phyloP scores from a whole-genome alignment of 2,888 invertebrate genomes.

The Habrosyne pyritoides region DNA sequence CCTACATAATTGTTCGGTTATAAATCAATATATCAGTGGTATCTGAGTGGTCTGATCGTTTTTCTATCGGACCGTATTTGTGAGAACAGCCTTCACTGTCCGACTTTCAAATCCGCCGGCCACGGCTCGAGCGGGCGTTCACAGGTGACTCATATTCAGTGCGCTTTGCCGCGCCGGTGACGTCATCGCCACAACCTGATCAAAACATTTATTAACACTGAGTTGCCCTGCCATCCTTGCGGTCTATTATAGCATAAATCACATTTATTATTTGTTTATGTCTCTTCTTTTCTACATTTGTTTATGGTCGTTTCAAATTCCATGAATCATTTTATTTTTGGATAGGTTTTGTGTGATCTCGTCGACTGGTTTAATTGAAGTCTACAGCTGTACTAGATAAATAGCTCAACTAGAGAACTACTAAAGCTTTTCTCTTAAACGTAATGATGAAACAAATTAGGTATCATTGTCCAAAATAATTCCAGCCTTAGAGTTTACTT shows the following conservation, averaged over 20 bases:
- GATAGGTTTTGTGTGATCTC: neutral
- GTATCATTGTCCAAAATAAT: too few species aligned
- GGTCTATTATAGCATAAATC: slow-evolving; percentile 35
- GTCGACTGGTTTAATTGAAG: neutral
- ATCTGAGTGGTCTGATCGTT: neutral
- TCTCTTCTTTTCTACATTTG: too few species aligned
- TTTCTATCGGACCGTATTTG: slow-evolving; percentile 9
- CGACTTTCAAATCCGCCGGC: slow-evolving; percentile 33
- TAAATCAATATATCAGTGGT: slow-evolving; percentile 1
- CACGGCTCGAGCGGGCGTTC: slow-evolving; percentile 16
- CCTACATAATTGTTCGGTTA: neutral
- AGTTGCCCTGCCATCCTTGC: slow-evolving; percentile 41
- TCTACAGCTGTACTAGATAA: too few species aligned
- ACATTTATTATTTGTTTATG: too few species aligned
- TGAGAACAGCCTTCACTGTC: slow-evolving; percentile 21
- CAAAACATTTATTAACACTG: slow-evolving; percentile 11
- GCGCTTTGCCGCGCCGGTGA: slow-evolving; percentile 17
- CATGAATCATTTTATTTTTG: neutral
- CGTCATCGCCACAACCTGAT: slow-evolving; percentile 38
- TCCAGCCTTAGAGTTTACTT: neutral
- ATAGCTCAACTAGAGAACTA: too few species aligned
- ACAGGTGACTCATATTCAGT: slow-evolving; percentile 34
- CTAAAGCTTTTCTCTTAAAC: too few species aligned
- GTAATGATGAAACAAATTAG: too few species aligned
- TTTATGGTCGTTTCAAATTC: too few species aligned